A percentile compares a stretch with the other conserved stretches of the same genome.
Evolutionary conservation across 2,113 vertebrate genomes (phyloP).

Genomic region (Notothenia coriiceps): DNA sequence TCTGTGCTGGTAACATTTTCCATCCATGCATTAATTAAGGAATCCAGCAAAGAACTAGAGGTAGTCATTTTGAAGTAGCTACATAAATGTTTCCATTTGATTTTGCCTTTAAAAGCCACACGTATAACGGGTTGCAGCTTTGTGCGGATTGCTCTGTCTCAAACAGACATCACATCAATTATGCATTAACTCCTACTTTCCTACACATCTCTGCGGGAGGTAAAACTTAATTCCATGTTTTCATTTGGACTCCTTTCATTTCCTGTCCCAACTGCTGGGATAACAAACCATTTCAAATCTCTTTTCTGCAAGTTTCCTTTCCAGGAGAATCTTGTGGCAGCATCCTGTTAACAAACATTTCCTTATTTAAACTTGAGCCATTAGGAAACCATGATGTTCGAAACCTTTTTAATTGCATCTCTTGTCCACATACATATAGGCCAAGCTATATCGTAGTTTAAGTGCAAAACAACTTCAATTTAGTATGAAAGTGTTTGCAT

Average conservation of each 20-base stretch:
- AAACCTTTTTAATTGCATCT: not conserved
- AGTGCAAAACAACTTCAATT: not conserved
- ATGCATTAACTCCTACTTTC: not conserved
- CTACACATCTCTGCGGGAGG: not conserved
- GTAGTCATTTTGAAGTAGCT: conserved; percentile 1
- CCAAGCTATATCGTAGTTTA: not conserved
- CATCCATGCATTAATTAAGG: conserved; percentile 31
- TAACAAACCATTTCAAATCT: not conserved
- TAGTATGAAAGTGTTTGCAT: conserved; percentile 35
- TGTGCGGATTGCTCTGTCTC: not conserved
- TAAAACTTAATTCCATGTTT: not conserved
- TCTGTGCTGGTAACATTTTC: not conserved
- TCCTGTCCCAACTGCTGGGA: not conserved
- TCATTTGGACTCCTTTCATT: not conserved
- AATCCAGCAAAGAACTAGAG: not conserved
- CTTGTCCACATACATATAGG: not conserved
- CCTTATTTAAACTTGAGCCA: not conserved
- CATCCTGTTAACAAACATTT: not conserved
- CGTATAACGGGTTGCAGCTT: not conserved
- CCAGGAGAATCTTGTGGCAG: not conserved
- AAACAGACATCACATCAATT: not conserved
- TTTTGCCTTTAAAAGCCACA: not conserved
- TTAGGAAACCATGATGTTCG: not conserved
- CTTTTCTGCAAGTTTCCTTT: not conserved
- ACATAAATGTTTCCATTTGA: not conserved